Percentiles rank a stretch among this genome's conserved stretches.
Conservation (phyloP, 1,140 invertebrate genomes). For the Formica selysi region DNA sequence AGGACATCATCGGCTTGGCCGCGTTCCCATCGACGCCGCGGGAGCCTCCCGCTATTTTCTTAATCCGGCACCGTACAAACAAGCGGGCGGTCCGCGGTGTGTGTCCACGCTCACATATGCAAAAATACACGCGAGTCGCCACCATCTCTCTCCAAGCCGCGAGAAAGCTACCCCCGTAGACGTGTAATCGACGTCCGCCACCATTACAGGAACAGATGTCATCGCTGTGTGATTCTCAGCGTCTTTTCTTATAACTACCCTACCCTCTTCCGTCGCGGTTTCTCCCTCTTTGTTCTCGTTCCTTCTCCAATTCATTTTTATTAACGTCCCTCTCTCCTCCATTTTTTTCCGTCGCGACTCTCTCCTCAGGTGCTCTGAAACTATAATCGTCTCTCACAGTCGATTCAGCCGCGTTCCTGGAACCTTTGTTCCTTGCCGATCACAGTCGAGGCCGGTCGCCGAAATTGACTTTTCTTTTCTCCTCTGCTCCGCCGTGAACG, state of each 20-base stretch:
- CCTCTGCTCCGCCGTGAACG: neutral
- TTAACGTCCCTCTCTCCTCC: slow-evolving; percentile 5
- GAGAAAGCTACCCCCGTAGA: slow-evolving; percentile 61
- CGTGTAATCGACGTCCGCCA: slow-evolving; percentile 72
- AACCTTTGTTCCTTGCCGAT: slow-evolving; percentile 33
- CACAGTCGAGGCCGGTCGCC: neutral
- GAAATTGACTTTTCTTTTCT: slow-evolving; percentile 9
- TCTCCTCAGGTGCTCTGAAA: slow-evolving; percentile 50
- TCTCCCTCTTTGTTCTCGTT: slow-evolving; percentile 40
- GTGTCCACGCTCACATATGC: neutral
- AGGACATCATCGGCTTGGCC: slow-evolving; percentile 51
- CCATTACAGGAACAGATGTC: slow-evolving; percentile 74
- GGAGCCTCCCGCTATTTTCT: slow-evolving; percentile 83
- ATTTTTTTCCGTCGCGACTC: slow-evolving; percentile 46
- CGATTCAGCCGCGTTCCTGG: neutral
- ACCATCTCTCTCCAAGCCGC: slow-evolving; percentile 6
- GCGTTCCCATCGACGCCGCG: slow-evolving; percentile 75
- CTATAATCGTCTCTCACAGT: slow-evolving; percentile 52
- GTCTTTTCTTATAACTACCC: slow-evolving; percentile 72
- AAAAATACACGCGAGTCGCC: slow-evolving; percentile 22
- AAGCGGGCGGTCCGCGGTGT: slow-evolving; percentile 70
- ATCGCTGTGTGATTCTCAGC: slow-evolving; percentile 62
- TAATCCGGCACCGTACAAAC: slow-evolving; percentile 74
- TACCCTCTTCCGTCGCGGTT: slow-evolving; percentile 23
- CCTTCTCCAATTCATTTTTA: slow-evolving; percentile 53